Percentiles rank a stretch among this genome's conserved stretches.
These are phyloP conservation scores for Numenius arquata DNA, from an alignment of 2,113 vertebrate genomes.

Conservation along the genomic window DNA sequence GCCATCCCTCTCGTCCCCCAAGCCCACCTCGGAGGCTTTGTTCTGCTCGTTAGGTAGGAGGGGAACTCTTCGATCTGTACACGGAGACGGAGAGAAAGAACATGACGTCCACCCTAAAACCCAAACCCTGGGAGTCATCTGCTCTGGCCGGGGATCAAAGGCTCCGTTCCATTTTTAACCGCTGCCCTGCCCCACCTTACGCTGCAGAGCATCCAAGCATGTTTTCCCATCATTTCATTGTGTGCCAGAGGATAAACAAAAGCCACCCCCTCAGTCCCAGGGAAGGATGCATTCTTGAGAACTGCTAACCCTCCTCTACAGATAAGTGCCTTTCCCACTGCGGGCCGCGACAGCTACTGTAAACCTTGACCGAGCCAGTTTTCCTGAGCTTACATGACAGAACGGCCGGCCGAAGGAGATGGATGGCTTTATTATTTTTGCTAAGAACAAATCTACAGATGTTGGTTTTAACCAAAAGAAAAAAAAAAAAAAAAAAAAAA, in stretches of 20 bases:
- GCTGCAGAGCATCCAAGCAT: slow-evolving; percentile 64
- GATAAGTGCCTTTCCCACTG: slow-evolving; percentile 72
- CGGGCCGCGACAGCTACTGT: slow-evolving; percentile 51
- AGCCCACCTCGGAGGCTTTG: background rate
- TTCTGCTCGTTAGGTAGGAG: slow-evolving; percentile 1
- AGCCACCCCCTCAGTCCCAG: slow-evolving; percentile 66
- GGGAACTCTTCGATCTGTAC: slow-evolving; percentile 17
- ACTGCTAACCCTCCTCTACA: slow-evolving; percentile 25
- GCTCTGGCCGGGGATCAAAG: slow-evolving; percentile 79
- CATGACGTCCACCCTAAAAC: slow-evolving; percentile 46
- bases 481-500: background rate
- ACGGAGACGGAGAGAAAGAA: slow-evolving; percentile 45
- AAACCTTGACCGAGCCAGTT: slow-evolving; percentile 55
- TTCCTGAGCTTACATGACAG: slow-evolving; percentile 65
- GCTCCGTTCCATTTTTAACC: slow-evolving; percentile 75
- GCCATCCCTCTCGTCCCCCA: background rate
- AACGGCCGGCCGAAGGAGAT: slow-evolving; percentile 53
- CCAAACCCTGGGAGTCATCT: slow-evolving; percentile 60
- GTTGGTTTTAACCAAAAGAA: slow-evolving; percentile 1
- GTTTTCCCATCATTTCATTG: slow-evolving; percentile 79
- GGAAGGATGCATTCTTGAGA: slow-evolving; percentile 74
- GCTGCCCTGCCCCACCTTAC: slow-evolving; percentile 71
- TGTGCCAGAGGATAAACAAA: slow-evolving; percentile 83
- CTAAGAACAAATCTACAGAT: slow-evolving; percentile 59
- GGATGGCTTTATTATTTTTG: slow-evolving; percentile 73